Evolutionary conservation across 1,140 invertebrate genomes (phyloP), one percentile per base, ranked within the genome.

Genomic region (Scaptomyza pallida): DNA sequence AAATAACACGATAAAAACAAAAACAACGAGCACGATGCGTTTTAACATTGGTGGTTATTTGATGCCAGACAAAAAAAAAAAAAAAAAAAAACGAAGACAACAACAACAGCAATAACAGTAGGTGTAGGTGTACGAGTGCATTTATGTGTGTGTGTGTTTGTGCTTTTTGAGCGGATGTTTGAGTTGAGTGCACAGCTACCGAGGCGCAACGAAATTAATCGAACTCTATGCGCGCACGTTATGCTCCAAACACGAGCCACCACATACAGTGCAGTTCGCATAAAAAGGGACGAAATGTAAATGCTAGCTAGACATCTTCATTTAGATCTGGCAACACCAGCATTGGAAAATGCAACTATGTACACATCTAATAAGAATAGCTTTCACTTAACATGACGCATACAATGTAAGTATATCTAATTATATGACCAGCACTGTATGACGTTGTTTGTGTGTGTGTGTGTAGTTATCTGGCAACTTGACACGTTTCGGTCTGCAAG

Each of bases 121-220:
- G 21, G 61, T 64, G 30, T 65, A 43, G 30, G 57, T 60, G 48
- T 72, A 13, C 45, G 12, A 23, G n/a, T n/a, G n/a, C n/a, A n/a
- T n/a, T n/a, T 21, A 37, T 12, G 17, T 23, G 10, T 43, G 43
- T 51, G 21, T 45, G 44, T 41, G 30, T 45, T 13, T 60, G 57
- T 37, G 41, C 55, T 57, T 69, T n/a, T 69, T 62, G 72, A 81
- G 81, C 81, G 81, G 81, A 85, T 85, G 81, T 85, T 78, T 86
- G 59, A 86, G 82, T 86, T 81, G 82, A 88, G 82, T 86, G 81
- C 78, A 74, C 81, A 86, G 81, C 75, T 81, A 86, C 81, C 82
- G 81, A 86, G 82, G 82, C 81, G 81, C 82, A 88, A 81, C 81
- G 77, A 81, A 86, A 78, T 86, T 86, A 86, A 86, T 86, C 82